Percentiles rank a stretch among this genome's conserved stretches.
Conservation (phyloP, 2,888 invertebrate species). For the Ctena decussata region DNA sequence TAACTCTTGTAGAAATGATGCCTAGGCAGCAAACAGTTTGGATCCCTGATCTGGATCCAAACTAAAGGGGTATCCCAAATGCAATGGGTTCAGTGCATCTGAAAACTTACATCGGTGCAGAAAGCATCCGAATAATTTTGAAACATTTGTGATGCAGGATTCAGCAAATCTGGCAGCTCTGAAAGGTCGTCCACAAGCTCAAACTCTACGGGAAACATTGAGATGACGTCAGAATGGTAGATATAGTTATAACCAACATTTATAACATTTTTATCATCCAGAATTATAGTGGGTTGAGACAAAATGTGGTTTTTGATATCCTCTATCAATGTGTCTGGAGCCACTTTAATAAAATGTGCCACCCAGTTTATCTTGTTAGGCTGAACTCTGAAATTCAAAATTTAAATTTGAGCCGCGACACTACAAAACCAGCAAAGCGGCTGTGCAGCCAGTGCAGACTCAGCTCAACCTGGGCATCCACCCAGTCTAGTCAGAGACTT, state of each 20-base stretch:
- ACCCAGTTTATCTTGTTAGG: neutral
- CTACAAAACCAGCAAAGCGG: too few relatives aligned
- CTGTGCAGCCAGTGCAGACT: too few relatives aligned
- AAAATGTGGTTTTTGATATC: neutral
- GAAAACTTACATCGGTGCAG: constrained; percentile 67
- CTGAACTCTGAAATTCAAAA: neutral
- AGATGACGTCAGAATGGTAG: neutral
- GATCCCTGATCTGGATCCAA: too few relatives aligned
- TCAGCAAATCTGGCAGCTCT: constrained; percentile 33
- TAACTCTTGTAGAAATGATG: too few relatives aligned
- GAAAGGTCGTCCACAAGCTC: constrained; percentile 33
- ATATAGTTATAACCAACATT: neutral
- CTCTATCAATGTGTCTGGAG: neutral
- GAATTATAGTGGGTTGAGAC: neutral
- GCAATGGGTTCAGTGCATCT: too few relatives aligned
- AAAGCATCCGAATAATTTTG: constrained; percentile 34
- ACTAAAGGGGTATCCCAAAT: too few relatives aligned
- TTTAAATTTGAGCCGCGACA: too few relatives aligned
- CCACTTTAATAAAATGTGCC: neutral
- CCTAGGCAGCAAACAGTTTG: too few relatives aligned
- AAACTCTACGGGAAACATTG: constrained; percentile 17
- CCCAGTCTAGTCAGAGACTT: too few relatives aligned
- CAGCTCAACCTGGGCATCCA: too few relatives aligned
- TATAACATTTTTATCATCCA: neutral
- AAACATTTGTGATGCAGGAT: constrained; percentile 48